phyloP scores from a whole-genome alignment of 2,888 invertebrate genomes.

The Patella caerulea region DNA sequence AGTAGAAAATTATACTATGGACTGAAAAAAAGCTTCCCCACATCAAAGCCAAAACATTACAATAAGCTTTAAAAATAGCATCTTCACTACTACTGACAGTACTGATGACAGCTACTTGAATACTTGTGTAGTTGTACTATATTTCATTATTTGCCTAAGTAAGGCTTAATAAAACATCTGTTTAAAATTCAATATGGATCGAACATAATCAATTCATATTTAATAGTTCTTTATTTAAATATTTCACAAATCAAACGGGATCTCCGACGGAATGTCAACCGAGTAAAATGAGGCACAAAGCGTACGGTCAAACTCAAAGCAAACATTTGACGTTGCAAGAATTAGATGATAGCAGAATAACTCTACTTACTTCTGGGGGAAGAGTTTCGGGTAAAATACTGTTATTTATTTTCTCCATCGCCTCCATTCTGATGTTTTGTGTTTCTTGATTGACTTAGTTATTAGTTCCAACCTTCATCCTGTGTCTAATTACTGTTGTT shows the following conservation, averaged over 20 bases:
- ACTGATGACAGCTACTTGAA: too few species aligned
- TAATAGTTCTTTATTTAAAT: not conserved
- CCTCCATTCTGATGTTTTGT: constrained; percentile 78
- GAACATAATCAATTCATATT: not conserved
- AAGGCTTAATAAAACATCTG: not conserved
- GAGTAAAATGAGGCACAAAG: too few species aligned
- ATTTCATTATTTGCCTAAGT: too few species aligned
- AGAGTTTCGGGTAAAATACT: constrained; percentile 73
- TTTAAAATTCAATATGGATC: not conserved
- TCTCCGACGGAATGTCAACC: not conserved
- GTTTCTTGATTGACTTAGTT: constrained; percentile 9
- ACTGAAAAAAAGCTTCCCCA: too few species aligned
- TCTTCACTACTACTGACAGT: too few species aligned
- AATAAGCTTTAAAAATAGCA: too few species aligned
- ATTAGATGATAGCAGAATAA: not conserved
- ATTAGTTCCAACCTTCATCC: not conserved
- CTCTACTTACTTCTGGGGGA: constrained; percentile 61
- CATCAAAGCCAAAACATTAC: too few species aligned
- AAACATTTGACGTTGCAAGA: too few species aligned
- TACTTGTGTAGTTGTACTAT: too few species aligned
- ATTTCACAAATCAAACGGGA: not conserved
- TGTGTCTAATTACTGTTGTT: not conserved
- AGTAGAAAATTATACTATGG: too few species aligned
- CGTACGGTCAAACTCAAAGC: not conserved
- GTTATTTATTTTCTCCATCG: constrained; percentile 86